These are phyloP conservation scores for Desoria tigrina DNA, from an alignment of 2,888 invertebrate genomes.

Conservation along the genomic window DNA sequence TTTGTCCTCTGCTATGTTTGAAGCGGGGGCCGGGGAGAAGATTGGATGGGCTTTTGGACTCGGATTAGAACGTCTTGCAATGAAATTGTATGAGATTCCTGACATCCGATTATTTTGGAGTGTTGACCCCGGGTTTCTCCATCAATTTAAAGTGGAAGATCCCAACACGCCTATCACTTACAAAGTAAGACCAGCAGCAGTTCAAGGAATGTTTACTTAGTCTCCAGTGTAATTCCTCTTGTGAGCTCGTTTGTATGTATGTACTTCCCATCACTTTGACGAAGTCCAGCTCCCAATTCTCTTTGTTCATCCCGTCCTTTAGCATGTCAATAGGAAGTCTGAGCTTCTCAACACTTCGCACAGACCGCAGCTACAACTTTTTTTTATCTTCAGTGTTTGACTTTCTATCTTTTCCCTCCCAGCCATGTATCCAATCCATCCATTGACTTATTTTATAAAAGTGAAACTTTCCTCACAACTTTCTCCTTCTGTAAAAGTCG, in stretches of 20 bases:
- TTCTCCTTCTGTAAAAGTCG: conserved; percentile 1
- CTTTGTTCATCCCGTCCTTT: background rate
- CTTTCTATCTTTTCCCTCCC: conserved; percentile 7
- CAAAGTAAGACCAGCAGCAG: conserved; percentile 62
- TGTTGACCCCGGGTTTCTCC: conserved; percentile 82
- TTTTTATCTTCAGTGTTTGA: conserved; percentile 8
- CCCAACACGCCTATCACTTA: conserved; percentile 69
- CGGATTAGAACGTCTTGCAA: conserved; percentile 92
- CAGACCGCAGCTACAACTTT: background rate
- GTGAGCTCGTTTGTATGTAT: conserved; percentile 1
- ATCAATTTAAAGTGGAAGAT: conserved; percentile 79
- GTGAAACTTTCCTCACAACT: conserved; percentile 9
- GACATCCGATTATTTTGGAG: conserved; percentile 98
- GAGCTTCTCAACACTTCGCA: no score
- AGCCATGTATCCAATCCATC: background rate
- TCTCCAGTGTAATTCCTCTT: conserved; percentile 3
- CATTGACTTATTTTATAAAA: background rate
- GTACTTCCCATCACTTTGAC: background rate
- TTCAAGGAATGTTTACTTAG: conserved; percentile 5
- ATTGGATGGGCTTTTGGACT: conserved; percentile 98
- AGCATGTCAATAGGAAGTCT: no score
- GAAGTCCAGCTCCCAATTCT: conserved; percentile 13
- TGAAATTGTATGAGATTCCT: conserved; percentile 91
- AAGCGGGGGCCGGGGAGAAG: conserved; percentile 72
- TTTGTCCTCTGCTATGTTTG: conserved; percentile 1